A percentile compares a stretch with the other conserved stretches of the same genome.
Evolutionary conservation across 1,140 invertebrate genomes (phyloP).

Genomic region (Euborellia annulipes): DNA sequence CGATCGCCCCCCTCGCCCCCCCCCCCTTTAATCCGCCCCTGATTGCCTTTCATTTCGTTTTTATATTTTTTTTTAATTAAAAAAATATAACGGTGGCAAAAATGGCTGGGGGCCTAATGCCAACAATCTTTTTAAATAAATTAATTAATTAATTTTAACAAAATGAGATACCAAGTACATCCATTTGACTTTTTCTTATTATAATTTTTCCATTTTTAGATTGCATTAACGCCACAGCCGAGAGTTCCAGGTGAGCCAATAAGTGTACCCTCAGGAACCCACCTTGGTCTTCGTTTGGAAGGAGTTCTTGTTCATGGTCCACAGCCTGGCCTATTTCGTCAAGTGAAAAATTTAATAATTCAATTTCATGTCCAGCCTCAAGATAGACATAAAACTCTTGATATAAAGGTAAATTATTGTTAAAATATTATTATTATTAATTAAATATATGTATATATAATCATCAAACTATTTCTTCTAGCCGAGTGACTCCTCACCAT

Average conservation of each 20-base stretch:
- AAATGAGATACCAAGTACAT: background rate
- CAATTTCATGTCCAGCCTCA: conserved; percentile 48
- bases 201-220: conserved; percentile 27
- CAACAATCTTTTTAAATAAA: too few species aligned
- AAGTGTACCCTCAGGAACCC: conserved; percentile 54
- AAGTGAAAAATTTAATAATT: conserved; percentile 51
- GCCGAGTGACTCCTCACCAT: conserved; percentile 30
- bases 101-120: too few species aligned
- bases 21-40: too few species aligned
- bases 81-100: too few species aligned
- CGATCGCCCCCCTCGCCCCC: too few species aligned
- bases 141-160: background rate
- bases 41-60: too few species aligned
- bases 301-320: conserved; percentile 62
- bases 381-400: conserved; percentile 28
- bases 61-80: too few species aligned
- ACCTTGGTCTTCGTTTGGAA: conserved; percentile 72
- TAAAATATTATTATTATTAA: background rate
- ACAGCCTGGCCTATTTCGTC: conserved; percentile 45
- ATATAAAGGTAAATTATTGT: conserved; percentile 28
- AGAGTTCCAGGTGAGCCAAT: conserved; percentile 57
- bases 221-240: conserved; percentile 72
- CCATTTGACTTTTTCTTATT: background rate
- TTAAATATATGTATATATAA: background rate
- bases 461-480: conserved; percentile 11